Base-by-base conservation (phyloP, 2,113 vertebrate genomes). In the Sinocyclocheilus anophthalmus region DNA sequence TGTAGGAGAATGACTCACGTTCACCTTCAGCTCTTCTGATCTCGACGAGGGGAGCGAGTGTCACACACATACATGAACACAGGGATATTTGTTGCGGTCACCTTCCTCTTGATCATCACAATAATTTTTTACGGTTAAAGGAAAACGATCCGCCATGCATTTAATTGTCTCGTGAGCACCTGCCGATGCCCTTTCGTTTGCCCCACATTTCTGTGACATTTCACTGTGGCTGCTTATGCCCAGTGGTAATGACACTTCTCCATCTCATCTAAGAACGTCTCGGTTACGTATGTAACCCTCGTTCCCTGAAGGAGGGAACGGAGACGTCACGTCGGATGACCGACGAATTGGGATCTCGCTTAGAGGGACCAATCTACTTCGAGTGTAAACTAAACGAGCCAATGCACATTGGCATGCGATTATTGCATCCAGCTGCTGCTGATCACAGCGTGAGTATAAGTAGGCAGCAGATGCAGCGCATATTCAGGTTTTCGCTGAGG, bases 101-200 rank as follows among this genome's bases (percentile, higher is more conserved):
- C 90, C 85, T 91, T 89, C 53, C 86, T 89, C 88, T 90, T 90
- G 92, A 83, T 94, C 92, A 90, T 90, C 91, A 92, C 92, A 93
- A 93, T 94, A 92, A 95, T 94, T 93, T 94, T 94, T 91, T 88
- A 92, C 89, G 90, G 91, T 90, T 89, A 92, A 93, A 90, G 89
- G 55, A 76, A 85, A 90, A 90, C 87, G 90, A 90, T 90, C 91
- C 90, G 90, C 90, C 86, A 63, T 84, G 91, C 90, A 91, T 92
- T 87, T 88, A 85, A 84, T 85, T 87, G 85, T 89, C 88, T 88
- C 88, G 87, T 90, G 88, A 88, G 88, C 77, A 57, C 86, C 77
- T 83, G 24, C 73, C 72, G 45, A 75, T 61, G 18, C 30, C 20
- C 84, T 84, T 91, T 90, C 30, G 76, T 88, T 90, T 88, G n/a